phyloP scores from a whole-genome alignment of 2,888 invertebrate species.

The Cetonia aurata region DNA sequence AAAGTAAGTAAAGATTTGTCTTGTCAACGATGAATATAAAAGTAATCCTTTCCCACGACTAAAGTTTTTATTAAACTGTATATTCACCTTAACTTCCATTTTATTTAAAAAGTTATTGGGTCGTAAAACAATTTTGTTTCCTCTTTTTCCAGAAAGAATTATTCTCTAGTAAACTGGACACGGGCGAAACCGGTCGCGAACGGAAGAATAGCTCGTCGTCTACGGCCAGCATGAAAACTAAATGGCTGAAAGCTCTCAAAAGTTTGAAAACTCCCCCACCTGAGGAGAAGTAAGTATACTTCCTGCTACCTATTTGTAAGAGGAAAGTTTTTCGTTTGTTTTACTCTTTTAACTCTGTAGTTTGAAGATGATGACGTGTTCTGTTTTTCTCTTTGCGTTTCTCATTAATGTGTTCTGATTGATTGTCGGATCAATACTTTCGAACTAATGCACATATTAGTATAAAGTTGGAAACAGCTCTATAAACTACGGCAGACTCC shows the following conservation, averaged over 20 bases:
- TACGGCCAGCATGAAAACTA: constrained; percentile 93
- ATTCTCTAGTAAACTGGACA: constrained; percentile 82
- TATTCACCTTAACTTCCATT: background rate
- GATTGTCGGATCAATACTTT: constrained; percentile 24
- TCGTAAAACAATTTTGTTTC: background rate
- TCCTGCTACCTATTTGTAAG: background rate
- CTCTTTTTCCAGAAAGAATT: constrained; percentile 81
- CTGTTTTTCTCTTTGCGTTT: constrained; percentile 10
- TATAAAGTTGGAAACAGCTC: too few relatives aligned
- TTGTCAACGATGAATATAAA: too few relatives aligned
- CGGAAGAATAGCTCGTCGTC: constrained; percentile 89
- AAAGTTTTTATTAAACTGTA: background rate
- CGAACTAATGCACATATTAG: constrained; percentile 22
- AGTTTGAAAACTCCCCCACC: constrained; percentile 86
- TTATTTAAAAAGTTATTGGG: background rate
- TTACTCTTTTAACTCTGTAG: constrained; percentile 23
- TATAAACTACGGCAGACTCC: too few relatives aligned
- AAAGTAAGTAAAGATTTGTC: too few relatives aligned
- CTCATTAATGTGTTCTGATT: constrained; percentile 22
- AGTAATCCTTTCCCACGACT: background rate
- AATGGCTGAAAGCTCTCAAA: constrained; percentile 97
- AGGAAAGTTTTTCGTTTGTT: constrained; percentile 16
- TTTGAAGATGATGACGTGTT: constrained; percentile 9
- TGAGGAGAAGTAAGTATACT: constrained; percentile 76
- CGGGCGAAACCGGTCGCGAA: constrained; percentile 74